Percentiles rank a stretch among this genome's conserved stretches.
Conservation (phyloP, 2,888 invertebrate species). For the Abrostola tripartita region DNA sequence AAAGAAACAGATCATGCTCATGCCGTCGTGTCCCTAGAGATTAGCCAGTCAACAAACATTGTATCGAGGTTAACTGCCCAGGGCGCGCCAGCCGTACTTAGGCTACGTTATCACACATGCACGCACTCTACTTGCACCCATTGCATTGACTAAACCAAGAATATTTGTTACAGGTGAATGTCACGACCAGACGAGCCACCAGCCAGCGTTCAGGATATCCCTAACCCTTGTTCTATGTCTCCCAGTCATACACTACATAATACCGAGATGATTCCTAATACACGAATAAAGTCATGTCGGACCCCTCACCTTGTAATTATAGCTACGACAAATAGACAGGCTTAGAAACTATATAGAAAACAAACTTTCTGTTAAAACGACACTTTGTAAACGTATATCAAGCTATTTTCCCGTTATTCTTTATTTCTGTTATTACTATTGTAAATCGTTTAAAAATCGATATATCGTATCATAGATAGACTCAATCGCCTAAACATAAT, state of each 20-base stretch:
- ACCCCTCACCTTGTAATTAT: slow-evolving; percentile 71
- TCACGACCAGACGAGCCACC: slow-evolving; percentile 80
- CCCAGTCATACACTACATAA: slow-evolving; percentile 71
- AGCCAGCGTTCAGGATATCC: slow-evolving; percentile 69
- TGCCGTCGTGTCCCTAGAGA: too few relatives aligned
- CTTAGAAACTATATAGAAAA: slow-evolving; percentile 59
- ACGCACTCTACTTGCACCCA: too few relatives aligned
- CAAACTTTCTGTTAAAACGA: slow-evolving; percentile 56
- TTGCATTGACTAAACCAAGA: not conserved
- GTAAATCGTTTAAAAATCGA: slow-evolving; percentile 48
- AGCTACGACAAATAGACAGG: slow-evolving; percentile 63
- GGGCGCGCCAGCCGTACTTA: too few relatives aligned
- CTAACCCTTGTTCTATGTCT: slow-evolving; percentile 63
- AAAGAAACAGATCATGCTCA: too few relatives aligned
- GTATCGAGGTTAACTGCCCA: too few relatives aligned
- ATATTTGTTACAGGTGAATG: slow-evolving; percentile 88
- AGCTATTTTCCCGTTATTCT: slow-evolving; percentile 52
- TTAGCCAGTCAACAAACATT: too few relatives aligned
- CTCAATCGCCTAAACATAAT: slow-evolving; percentile 56
- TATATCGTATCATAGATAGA: slow-evolving; percentile 59
- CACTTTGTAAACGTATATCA: slow-evolving; percentile 62
- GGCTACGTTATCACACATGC: too few relatives aligned
- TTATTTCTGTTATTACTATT: slow-evolving; percentile 44
- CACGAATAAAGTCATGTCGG: slow-evolving; percentile 53
- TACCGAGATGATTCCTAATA: slow-evolving; percentile 82